Conservation (phyloP, 53 echinoderm and acorn worm genomes). For the Astropecten irregularis region DNA sequence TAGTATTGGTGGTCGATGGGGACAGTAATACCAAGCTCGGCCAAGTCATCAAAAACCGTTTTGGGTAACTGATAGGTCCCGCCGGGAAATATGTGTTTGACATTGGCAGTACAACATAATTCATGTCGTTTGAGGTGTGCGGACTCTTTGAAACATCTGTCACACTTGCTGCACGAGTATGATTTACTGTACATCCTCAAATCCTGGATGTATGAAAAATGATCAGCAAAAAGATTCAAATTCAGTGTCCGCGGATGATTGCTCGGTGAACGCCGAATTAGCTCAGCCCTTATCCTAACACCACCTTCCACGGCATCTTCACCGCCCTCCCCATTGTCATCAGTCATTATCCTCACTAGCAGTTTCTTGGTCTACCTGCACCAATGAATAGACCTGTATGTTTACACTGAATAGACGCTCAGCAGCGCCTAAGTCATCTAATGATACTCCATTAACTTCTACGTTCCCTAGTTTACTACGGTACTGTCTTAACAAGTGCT, state of each 20-base stretch:
- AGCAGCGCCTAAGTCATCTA: background rate
- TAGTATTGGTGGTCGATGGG: too few relatives aligned
- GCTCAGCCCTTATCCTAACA: too few relatives aligned
- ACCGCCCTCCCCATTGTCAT: background rate
- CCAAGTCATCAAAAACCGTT: too few relatives aligned
- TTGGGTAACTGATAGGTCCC: too few relatives aligned
- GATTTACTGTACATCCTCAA: background rate
- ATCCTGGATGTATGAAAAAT: constrained; percentile 6
- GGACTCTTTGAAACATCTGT: background rate
- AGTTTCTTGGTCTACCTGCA: too few relatives aligned
- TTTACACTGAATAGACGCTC: too few relatives aligned
- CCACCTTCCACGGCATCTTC: background rate
- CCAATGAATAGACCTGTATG: background rate
- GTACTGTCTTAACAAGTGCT: background rate
- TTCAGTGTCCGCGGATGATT: background rate
- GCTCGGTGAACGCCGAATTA: background rate
- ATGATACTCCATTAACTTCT: background rate
- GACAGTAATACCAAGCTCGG: too few relatives aligned
- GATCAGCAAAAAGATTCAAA: too few relatives aligned
- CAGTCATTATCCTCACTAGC: background rate
- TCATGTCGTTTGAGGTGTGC: background rate
- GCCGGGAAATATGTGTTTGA: too few relatives aligned
- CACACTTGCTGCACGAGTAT: background rate
- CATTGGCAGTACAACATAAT: too few relatives aligned
- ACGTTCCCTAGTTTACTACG: background rate